Base-by-base conservation (phyloP, 2,113 vertebrate genomes). In the Pollimyrus isidori region DNA sequence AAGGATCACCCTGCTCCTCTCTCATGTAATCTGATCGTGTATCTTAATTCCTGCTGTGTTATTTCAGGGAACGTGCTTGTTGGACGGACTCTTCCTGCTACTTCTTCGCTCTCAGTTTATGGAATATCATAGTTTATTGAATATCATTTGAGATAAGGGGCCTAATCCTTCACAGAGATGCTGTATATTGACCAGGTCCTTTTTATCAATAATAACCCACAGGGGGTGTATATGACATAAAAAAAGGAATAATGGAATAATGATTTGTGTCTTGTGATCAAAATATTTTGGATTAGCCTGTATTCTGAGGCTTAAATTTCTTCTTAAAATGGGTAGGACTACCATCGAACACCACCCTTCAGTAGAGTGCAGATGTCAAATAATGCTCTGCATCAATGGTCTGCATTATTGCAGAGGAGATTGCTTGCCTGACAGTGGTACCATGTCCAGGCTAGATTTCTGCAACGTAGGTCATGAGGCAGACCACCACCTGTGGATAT, bases 61-160 rank as follows among this genome's bases (percentile, higher is more conserved):
- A 90, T 90, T 93, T 91, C 92, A 89, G 91, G 93, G 93, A 92
- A 91, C 93, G 93, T 94, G 92, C 92, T 93, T 93, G 92, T 93
- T 94, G 93, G 92, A 91, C 94, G 92, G 94, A 93, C 95, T 94
- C 95, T 96, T 94, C 94, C 94, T 92, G 92, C 90, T 94, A 94
- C 95, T 95, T 95, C 93, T 93, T 92, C 90, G 91, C 94, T 95
- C 94, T 94, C 95, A 95, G 94, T 95, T 96, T 96, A 96, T 96
- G 96, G 95, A 96, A 96, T 96, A 96, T 96, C 94, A 94, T 95
- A 95, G 94, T 95, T 96, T 96, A 96, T 96, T 96, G 95, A 96
- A 96, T 96, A 96, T 96, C 94, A 96, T 96, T 96, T 96, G 92
- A 96, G 96, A 96, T 96, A 96, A 96, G 95, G 93, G 93, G 93